A percentile compares a stretch with the other conserved stretches of the same genome.
These are phyloP conservation scores for Ormyrus rosae DNA, from an alignment of 2,888 invertebrate species.

Conservation along the genomic window DNA sequence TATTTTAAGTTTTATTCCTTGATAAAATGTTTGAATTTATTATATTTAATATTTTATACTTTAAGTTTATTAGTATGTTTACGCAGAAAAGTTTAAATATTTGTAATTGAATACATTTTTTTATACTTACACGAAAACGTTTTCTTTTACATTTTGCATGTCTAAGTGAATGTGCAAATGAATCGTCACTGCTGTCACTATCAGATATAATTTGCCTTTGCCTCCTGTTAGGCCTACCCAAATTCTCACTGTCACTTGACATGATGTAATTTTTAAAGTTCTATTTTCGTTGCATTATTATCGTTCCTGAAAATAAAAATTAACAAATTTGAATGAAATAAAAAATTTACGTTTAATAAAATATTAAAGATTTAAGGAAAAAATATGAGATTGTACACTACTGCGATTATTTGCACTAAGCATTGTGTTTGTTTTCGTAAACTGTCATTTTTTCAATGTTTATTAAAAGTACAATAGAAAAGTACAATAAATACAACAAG, in stretches of 20 bases:
- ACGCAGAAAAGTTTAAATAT: not conserved
- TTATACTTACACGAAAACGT: conserved; percentile 66
- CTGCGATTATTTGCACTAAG: too few relatives aligned
- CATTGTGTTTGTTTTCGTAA: too few relatives aligned
- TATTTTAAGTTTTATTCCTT: conserved; percentile 10
- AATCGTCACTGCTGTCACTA: conserved; percentile 69
- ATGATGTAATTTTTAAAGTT: conserved; percentile 62
- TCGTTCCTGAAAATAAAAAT: conserved; percentile 56
- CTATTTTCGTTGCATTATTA: conserved; percentile 61
- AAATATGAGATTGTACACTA: not conserved
- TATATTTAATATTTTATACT: not conserved
- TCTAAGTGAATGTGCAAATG: conserved; percentile 65
- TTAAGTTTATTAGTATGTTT: not conserved
- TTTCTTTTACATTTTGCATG: conserved; percentile 64
- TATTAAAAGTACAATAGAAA: too few relatives aligned
- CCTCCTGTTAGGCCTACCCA: conserved; percentile 65
- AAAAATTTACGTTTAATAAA: not conserved
- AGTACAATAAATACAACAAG: too few relatives aligned
- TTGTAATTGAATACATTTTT: not conserved
- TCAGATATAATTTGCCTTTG: conserved; percentile 65
- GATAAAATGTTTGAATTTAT: not conserved
- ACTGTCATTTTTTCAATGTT: too few relatives aligned
- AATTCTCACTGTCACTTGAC: conserved; percentile 69
- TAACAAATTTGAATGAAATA: conserved; percentile 2
- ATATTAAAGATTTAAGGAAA: not conserved